Percentiles rank a stretch among this genome's conserved stretches.
Conservation (phyloP, 2,113 vertebrate species). For the Saiga tatarica region DNA sequence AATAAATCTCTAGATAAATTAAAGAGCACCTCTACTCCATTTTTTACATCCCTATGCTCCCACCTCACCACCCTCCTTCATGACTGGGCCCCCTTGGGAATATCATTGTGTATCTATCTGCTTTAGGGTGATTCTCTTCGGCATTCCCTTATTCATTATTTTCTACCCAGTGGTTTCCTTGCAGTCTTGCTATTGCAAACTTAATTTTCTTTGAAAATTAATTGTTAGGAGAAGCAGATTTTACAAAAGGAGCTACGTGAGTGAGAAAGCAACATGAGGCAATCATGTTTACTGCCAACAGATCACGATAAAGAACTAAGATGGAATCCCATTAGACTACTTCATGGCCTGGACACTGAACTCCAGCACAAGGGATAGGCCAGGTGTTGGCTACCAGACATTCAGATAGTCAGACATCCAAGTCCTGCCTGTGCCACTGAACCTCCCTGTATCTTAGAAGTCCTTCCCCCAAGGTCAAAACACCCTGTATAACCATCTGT, state of each 20-base stretch:
- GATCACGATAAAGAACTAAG: background rate
- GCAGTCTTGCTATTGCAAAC: background rate
- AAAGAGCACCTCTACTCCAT: background rate
- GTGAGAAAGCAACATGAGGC: background rate
- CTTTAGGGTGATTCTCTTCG: background rate
- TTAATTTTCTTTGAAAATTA: constrained; percentile 34
- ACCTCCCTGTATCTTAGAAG: background rate
- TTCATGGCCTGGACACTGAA: background rate
- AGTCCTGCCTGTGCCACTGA: background rate
- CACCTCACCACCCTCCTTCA: fast-evolving
- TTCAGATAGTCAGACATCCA: background rate
- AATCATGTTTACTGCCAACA: background rate
- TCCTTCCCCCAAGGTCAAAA: background rate
- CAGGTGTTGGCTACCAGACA: background rate
- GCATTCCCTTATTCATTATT: background rate
- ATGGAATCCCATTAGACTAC: background rate
- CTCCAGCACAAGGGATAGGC: background rate
- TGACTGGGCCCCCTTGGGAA: background rate
- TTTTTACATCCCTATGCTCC: background rate
- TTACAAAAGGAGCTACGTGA: background rate
- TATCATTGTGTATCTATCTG: background rate
- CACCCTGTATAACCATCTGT: background rate
- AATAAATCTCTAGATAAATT: background rate
- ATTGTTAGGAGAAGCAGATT: constrained; percentile 25
- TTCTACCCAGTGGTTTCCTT: background rate